phyloP scores from a whole-genome alignment of 2,888 invertebrate genomes.

The Nemoura dubitans region DNA sequence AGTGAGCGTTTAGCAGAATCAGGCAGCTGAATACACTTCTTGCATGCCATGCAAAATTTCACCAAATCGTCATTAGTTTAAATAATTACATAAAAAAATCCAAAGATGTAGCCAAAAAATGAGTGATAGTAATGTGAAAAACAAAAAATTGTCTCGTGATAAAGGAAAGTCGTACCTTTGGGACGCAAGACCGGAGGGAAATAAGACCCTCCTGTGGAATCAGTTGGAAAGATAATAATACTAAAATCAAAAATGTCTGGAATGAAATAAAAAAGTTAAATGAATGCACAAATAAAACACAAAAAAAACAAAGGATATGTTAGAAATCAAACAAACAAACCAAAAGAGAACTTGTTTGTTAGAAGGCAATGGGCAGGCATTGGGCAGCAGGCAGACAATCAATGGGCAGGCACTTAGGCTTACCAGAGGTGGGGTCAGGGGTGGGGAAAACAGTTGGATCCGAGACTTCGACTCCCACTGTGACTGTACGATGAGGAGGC shows the following conservation, averaged over 20 bases:
- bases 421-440: conserved; percentile 40
- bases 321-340: conserved; percentile 52
- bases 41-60: conserved; percentile 26
- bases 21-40: background rate
- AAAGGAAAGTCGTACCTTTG: conserved; percentile 66
- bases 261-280: conserved; percentile 61
- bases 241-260: conserved; percentile 78
- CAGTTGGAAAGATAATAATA: conserved; percentile 78
- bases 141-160: conserved; percentile 40
- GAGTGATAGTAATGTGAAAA: conserved; percentile 44
- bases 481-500: conserved; percentile 19
- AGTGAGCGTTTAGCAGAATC: background rate
- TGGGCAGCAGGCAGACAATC: conserved; percentile 8
- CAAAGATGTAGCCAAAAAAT: conserved; percentile 41
- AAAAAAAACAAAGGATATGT: background rate
- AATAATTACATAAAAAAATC: background rate
- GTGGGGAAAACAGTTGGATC: conserved; percentile 36
- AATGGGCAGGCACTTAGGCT: conserved; percentile 8
- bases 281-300: conserved; percentile 50
- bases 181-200: conserved; percentile 75
- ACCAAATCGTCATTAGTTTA: conserved; percentile 24
- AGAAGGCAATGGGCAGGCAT: background rate
- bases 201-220: conserved; percentile 75
- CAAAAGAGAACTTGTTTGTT: background rate
- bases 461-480: conserved; percentile 10